Evolutionary conservation across 2,888 invertebrate genomes (phyloP).

Genomic region (Ornithoptera alexandrae): DNA sequence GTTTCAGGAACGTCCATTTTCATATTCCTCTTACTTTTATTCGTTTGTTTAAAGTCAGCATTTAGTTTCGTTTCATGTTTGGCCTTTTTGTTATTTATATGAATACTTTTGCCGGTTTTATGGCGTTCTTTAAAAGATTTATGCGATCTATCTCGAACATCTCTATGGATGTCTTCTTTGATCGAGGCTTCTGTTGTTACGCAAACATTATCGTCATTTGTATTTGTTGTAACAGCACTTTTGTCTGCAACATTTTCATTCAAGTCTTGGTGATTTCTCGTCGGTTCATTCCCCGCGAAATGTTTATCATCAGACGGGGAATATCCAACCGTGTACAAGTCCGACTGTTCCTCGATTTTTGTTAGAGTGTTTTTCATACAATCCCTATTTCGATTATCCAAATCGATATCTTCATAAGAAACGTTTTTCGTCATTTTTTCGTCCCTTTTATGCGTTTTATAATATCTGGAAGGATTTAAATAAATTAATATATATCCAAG

Average conservation of each 20-base stretch:
- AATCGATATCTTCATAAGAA: conserved; percentile 16
- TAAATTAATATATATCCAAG: too few relatives aligned
- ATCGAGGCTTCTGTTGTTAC: background rate
- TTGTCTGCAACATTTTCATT: background rate
- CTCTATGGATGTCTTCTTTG: background rate
- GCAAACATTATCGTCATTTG: background rate
- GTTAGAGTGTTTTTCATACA: background rate
- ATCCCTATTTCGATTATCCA: background rate
- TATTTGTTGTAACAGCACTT: background rate
- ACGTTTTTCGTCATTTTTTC: conserved; percentile 15
- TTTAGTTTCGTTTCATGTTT: conserved; percentile 4
- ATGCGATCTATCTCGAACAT: background rate
- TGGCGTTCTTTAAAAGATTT: background rate
- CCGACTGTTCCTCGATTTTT: background rate
- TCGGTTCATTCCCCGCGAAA: background rate
- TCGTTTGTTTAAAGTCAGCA: conserved; percentile 2
- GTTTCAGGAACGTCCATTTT: conserved; percentile 4
- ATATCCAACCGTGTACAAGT: background rate
- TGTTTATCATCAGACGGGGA: conserved; percentile 14
- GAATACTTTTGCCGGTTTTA: background rate
- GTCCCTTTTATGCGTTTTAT: conserved; percentile 8
- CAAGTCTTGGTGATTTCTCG: too few relatives aligned
- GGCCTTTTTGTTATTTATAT: background rate
- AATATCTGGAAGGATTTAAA: background rate
- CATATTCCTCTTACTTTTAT: conserved; percentile 4